Evolutionary conservation across 2,797 vertebrate species (phyloP).

Genomic region (Cichlasoma orientale): DNA sequence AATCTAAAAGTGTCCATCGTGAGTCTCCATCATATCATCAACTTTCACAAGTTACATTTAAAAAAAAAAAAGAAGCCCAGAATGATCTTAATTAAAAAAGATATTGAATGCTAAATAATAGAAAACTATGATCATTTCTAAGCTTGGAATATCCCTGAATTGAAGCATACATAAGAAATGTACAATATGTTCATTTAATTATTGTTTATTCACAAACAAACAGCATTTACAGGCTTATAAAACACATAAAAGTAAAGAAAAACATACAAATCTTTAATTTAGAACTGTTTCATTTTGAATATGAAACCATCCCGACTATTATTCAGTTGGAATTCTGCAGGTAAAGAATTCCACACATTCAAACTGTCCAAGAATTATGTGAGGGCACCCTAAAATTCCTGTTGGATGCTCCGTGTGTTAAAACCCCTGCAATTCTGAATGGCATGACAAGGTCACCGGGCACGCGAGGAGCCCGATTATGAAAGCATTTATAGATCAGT

Average conservation of each 20-base stretch:
- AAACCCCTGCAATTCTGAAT: rapidly evolving
- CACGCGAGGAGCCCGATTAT: not conserved
- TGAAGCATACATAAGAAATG: not conserved
- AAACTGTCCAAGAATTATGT: not conserved
- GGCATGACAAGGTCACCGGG: not conserved
- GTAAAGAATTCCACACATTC: not conserved
- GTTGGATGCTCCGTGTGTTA: not conserved
- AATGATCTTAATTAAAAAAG: not conserved
- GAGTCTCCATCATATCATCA: not conserved
- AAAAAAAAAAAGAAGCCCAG: not conserved
- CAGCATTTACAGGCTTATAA: not conserved
- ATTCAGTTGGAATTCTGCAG: not conserved
- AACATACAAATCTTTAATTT: not conserved
- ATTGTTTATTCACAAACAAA: not conserved
- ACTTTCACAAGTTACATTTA: not conserved
- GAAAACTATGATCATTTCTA: not conserved
- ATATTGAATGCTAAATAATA: not conserved
- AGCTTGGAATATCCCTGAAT: not conserved
- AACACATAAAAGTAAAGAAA: not conserved
- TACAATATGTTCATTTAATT: not conserved
- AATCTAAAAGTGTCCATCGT: not conserved
- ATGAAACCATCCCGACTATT: not conserved
- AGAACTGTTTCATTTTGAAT: not conserved
- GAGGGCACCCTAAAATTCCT: not conserved
- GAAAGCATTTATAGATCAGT: not conserved